Percentiles rank a stretch among this genome's conserved stretches.
phyloP scores from a whole-genome alignment of 2,888 invertebrate genomes.

The Chymomyza caudatula region DNA sequence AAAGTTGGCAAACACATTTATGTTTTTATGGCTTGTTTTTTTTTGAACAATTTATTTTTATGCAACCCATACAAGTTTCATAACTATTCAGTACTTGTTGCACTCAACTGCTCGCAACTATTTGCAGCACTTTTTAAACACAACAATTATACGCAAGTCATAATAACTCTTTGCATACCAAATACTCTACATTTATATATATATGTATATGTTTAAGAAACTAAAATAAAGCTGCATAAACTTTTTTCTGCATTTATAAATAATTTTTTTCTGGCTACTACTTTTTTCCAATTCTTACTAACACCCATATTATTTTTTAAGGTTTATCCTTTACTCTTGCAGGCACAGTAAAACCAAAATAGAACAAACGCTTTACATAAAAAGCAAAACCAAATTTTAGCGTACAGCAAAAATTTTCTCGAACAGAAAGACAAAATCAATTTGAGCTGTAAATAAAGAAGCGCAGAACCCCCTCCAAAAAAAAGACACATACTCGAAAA shows the following conservation, averaged over 20 bases:
- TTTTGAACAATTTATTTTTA: neutral
- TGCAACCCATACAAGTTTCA: neutral
- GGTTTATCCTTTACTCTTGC: slow-evolving; percentile 79
- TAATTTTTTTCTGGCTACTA: slow-evolving; percentile 74
- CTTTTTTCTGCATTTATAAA: slow-evolving; percentile 52
- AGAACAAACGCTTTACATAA: slow-evolving; percentile 14
- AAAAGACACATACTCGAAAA: slow-evolving; percentile 25
- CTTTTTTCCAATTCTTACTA: slow-evolving; percentile 78
- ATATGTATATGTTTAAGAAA: neutral
- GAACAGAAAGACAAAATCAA: slow-evolving; percentile 53
- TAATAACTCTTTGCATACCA: slow-evolving; percentile 8
- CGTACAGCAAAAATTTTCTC: slow-evolving; percentile 31
- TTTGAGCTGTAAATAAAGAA: slow-evolving; percentile 68
- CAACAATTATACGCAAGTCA: neutral
- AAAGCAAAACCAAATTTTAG: slow-evolving; percentile 12
- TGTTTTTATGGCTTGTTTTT: too few relatives aligned
- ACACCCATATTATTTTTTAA: slow-evolving; percentile 79
- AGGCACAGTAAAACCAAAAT: slow-evolving; percentile 77
- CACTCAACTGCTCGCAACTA: neutral
- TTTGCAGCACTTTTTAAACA: neutral
- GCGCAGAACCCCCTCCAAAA: slow-evolving; percentile 40
- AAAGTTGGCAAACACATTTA: neutral
- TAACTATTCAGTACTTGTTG: neutral
- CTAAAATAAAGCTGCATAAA: slow-evolving; percentile 21
- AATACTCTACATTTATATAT: slow-evolving; percentile 8